These are phyloP conservation scores for Prinia subflava DNA, from an alignment of 2,113 vertebrate species.

Conservation along the genomic window DNA sequence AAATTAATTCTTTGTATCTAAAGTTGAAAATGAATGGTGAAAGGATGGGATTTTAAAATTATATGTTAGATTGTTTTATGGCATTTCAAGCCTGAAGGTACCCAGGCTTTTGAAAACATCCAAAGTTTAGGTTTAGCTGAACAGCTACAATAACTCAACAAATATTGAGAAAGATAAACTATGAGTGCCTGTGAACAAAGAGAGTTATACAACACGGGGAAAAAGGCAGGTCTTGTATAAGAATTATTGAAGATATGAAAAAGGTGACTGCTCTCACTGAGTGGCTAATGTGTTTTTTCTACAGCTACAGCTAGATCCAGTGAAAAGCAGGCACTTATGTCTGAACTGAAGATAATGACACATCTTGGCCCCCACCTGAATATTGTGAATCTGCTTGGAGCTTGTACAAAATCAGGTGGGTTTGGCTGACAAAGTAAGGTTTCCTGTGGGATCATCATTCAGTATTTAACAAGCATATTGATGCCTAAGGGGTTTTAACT, in stretches of 20 bases:
- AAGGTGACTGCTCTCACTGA: not conserved
- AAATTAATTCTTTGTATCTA: not conserved
- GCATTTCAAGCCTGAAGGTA: not conserved
- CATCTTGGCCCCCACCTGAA: conserved; percentile 97
- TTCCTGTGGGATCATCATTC: not conserved
- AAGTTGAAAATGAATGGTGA: not conserved
- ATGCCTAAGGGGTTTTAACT: not conserved
- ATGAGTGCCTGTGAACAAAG: not conserved
- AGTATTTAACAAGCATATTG: not conserved
- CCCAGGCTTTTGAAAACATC: not conserved
- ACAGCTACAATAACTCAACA: not conserved
- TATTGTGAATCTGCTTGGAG: conserved; percentile 95
- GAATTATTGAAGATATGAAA: not conserved
- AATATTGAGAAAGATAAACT: not conserved
- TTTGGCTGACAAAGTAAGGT: not conserved
- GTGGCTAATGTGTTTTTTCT: not conserved
- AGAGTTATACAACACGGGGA: not conserved
- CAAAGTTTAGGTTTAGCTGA: not conserved
- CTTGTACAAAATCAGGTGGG: conserved; percentile 97
- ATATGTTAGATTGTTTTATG: not conserved
- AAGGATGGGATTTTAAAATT: not conserved
- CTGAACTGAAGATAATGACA: conserved; percentile 99
- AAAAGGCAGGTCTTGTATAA: not conserved
- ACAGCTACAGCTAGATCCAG: conserved; percentile 96
- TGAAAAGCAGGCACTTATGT: conserved; percentile 98